Evolutionary conservation across 2,113 vertebrate genomes (phyloP).

Genomic region (Ceyx melanurus): DNA sequence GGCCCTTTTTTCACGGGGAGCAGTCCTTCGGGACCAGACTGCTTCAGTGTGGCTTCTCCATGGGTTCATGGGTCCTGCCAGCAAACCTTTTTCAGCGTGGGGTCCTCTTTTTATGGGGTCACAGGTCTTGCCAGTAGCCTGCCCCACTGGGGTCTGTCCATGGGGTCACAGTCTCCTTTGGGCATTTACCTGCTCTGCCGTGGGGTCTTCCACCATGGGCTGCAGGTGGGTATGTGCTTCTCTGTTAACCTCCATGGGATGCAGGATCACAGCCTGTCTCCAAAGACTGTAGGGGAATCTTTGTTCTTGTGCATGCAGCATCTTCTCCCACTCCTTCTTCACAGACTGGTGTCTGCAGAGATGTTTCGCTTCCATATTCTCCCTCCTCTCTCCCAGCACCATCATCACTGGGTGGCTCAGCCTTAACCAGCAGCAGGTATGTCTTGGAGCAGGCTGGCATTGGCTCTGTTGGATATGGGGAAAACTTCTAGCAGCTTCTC

Average conservation of each 20-base stretch:
- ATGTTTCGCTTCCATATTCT: not conserved
- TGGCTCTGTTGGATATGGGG: rapidly evolving
- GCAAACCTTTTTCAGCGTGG: not conserved
- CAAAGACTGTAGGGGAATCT: rapidly evolving
- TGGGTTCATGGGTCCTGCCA: rapidly evolving
- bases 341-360: not conserved
- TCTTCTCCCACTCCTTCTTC: not conserved
- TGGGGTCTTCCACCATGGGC: not conserved
- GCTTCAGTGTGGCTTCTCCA: not conserved
- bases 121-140: not conserved
- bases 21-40: not conserved
- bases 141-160: not conserved
- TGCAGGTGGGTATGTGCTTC: not conserved
- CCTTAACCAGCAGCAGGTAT: not conserved
- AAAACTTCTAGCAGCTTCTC: not conserved
- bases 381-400: not conserved
- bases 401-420: not conserved
- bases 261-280: too few species aligned
- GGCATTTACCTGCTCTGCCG: not conserved
- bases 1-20: not conserved
- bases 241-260: not conserved
- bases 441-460: not conserved
- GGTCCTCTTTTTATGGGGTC: rapidly evolving
- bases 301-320: rapidly evolving
- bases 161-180: not conserved